Evolutionary conservation across 2,113 vertebrate genomes (phyloP).

Genomic region (Calidris pugnax): DNA sequence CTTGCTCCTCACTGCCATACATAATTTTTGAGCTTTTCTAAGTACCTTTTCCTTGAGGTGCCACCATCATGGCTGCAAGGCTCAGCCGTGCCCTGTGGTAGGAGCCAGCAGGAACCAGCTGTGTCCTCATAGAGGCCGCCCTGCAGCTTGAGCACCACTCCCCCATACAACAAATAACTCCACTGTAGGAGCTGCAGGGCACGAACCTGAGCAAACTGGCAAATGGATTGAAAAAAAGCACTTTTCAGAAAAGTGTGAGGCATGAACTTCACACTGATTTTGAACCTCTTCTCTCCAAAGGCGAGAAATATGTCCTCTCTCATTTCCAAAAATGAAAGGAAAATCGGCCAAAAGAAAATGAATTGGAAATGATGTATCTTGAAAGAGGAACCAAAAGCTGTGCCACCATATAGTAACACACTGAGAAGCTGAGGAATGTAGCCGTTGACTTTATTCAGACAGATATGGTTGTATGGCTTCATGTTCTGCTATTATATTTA

Average conservation of each 20-base stretch:
- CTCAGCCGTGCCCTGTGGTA: rapidly evolving
- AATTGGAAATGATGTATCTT: not conserved
- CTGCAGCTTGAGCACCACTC: not conserved
- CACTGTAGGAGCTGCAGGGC: not conserved
- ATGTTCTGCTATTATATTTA: not conserved
- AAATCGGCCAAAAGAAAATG: not conserved
- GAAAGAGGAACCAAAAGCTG: not conserved
- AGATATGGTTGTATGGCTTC: not conserved
- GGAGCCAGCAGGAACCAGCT: rapidly evolving
- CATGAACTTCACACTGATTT: not conserved
- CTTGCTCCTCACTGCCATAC: not conserved
- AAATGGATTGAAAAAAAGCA: not conserved
- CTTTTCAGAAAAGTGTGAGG: not conserved
- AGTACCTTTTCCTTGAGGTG: rapidly evolving
- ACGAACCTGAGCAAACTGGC: not conserved
- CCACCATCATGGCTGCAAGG: rapidly evolving
- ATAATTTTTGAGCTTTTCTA: not conserved
- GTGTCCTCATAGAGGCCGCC: not conserved
- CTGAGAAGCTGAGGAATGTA: not conserved
- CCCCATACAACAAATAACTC: not conserved
- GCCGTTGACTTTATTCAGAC: not conserved
- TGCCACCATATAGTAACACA: not conserved
- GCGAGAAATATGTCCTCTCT: not conserved
- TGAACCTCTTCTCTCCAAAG: not conserved
- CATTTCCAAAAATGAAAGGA: not conserved